Base-by-base conservation (phyloP, 2,888 invertebrate species). In the Drosophila nr. perissopoda region DNA sequence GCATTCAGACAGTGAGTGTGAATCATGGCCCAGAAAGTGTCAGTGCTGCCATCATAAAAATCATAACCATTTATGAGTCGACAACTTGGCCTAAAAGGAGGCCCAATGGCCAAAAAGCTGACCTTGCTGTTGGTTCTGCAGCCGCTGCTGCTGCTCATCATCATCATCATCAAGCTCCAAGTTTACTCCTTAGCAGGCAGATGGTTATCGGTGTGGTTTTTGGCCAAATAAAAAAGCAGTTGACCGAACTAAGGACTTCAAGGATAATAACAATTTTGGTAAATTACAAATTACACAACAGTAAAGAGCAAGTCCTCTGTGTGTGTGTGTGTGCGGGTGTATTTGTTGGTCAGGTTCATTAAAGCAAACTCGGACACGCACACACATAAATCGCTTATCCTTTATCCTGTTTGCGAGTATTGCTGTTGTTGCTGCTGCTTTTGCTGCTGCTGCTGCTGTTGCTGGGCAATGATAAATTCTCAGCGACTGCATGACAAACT, bases 381-480 rank as follows among this genome's bases (percentile, higher is more conserved):
- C 74, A 80, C 69, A 82, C 84, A 87, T 89, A 87, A 86, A 86
- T 84, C 69, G 84, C 86, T 79, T 89, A 89, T 89, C 82, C 88
- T 81, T 85, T 84, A 84, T 84, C 88, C 84, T 84, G 84, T 88
- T 27, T 85, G 84, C 88, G 81, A 58, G 49, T 42, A 46, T 46
- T 46, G 46, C 46, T 46, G 46, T 2, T 46, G 21, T 21, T 25
- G 36, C 36, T 36, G 16, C 46, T 46, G 46, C 52, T 70, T 58
- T 48, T 57, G 63, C 46, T 42, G 78, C 46, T 53, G 67, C 10
- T 57, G 60, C n/a, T 70, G 60, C 60, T 53, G 58, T 38, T 71
- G 73, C 67, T 70, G 69, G 74, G 65, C 70, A 65, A 76, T 82
- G 93, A 93, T 93, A 93, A 93, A 93, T 93, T 89, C 81, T 74